Conservation (phyloP, 2,797 vertebrate species). For the Ctenopoma multispine region DNA sequence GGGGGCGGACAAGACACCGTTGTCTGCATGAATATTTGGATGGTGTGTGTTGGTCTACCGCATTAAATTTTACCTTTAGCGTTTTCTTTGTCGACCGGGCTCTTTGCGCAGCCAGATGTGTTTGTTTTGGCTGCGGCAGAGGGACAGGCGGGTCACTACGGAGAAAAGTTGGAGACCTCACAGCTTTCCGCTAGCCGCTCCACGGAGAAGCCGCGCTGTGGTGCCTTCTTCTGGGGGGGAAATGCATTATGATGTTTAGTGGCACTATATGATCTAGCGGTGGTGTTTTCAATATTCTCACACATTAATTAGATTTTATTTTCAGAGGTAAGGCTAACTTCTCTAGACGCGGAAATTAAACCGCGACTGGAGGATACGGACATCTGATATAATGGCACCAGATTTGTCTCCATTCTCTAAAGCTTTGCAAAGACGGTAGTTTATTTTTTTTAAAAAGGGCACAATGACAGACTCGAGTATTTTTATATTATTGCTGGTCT, state of each 20-base stretch:
- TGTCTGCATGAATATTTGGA: background rate
- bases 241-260: background rate
- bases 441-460: background rate
- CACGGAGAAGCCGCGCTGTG: background rate
- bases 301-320: background rate
- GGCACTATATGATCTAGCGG: no score
- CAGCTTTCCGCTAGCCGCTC: background rate
- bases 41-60: background rate
- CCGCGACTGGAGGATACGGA: background rate
- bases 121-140: slow-evolving; percentile 4
- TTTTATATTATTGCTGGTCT: background rate
- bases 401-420: background rate
- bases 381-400: background rate
- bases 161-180: slow-evolving; percentile 24
- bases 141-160: background rate
- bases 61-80: background rate
- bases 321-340: background rate
- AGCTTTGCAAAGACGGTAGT: background rate
- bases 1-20: slow-evolving; percentile 2
- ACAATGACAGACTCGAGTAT: fast-evolving
- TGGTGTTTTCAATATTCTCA: background rate
- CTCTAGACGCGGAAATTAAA: background rate
- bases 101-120: background rate
- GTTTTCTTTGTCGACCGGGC: background rate
- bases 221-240: background rate